Conservation (phyloP, 2,888 invertebrate genomes). For the Agonopterix subpropinquella region DNA sequence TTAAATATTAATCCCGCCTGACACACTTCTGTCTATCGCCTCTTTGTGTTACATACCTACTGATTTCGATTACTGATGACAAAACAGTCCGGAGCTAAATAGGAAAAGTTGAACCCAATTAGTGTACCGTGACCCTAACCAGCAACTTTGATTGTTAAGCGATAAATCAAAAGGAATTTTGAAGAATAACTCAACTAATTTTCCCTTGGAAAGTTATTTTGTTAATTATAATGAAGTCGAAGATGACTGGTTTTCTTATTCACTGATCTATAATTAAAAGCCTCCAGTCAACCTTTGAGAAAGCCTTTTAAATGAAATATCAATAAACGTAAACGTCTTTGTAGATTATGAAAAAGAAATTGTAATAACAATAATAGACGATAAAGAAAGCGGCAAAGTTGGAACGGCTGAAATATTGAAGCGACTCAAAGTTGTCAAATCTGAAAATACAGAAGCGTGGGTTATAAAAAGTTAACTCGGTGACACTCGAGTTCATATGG, state of each 20-base stretch:
- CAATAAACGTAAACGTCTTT: not conserved
- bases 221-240: slow-evolving; percentile 35
- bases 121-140: slow-evolving; percentile 10
- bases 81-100: too few species aligned
- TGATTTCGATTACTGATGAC: too few species aligned
- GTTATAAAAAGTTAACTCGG: slow-evolving; percentile 50
- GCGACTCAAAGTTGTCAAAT: slow-evolving; percentile 36
- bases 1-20: too few species aligned
- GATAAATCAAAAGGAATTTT: slow-evolving; percentile 47
- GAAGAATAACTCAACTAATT: slow-evolving; percentile 33
- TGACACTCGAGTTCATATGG: slow-evolving; percentile 52
- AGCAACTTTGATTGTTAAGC: slow-evolving; percentile 40
- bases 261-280: not conserved
- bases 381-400: slow-evolving; percentile 12
- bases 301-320: not conserved
- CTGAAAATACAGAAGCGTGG: slow-evolving; percentile 34
- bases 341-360: not conserved
- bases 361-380: slow-evolving; percentile 11
- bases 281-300: slow-evolving; percentile 7
- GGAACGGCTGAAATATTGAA: slow-evolving; percentile 15
- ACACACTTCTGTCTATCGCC: too few species aligned
- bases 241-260: slow-evolving; percentile 20
- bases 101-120: too few species aligned
- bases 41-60: too few species aligned
- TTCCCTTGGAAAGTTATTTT: slow-evolving; percentile 28